Conservation (phyloP, 2,797 vertebrate genomes). For the Cirrhinus mrigala region DNA sequence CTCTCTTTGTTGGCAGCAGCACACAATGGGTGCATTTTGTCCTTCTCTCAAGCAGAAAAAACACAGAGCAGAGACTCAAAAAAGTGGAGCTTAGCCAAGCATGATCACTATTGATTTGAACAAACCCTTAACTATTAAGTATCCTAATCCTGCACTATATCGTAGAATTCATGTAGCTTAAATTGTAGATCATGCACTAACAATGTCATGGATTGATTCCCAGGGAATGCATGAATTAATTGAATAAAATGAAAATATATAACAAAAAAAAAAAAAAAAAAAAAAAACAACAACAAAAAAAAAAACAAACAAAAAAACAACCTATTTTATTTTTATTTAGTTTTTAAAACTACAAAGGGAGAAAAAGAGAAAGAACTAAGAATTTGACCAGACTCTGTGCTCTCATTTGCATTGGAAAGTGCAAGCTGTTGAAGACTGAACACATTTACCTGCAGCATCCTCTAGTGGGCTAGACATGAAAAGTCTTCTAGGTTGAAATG, state of each 20-base stretch:
- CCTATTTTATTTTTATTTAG: too few relatives aligned
- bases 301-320: neutral
- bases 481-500: constrained; percentile 50
- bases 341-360: neutral
- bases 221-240: neutral
- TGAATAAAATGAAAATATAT: neutral
- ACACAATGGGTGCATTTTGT: constrained; percentile 13
- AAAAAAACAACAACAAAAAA: neutral
- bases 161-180: neutral
- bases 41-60: neutral
- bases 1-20: constrained; percentile 1
- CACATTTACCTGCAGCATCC: constrained; percentile 57
- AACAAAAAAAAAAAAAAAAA: neutral
- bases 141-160: neutral
- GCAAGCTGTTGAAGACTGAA: neutral
- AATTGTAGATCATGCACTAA: neutral
- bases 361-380: neutral
- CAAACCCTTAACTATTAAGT: neutral
- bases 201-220: neutral
- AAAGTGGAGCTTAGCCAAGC: neutral
- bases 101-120: neutral
- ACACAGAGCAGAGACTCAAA: neutral
- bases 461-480: constrained; percentile 34
- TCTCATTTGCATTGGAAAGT: neutral
- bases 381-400: neutral